Base-by-base conservation (phyloP, 2,888 invertebrate species). In the Leucoma salicis region DNA sequence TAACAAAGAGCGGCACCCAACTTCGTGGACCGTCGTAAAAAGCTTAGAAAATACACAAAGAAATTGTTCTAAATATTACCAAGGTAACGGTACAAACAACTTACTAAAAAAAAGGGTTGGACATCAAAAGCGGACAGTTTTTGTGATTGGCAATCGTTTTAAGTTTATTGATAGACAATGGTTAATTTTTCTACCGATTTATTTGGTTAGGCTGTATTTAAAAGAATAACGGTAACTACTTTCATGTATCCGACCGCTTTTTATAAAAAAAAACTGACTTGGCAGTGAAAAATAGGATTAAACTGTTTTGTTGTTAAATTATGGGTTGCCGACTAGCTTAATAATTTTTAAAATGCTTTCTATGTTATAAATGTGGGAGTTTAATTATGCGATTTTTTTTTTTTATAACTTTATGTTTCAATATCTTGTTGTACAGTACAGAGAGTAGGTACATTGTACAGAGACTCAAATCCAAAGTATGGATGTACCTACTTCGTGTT, bases 81-180 rank as follows among this genome's bases (percentile, higher is more conserved):
- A 35, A 59, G 49, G 45, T 74, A 86, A 85, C 85, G 82, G 86
- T 71, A 74, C 63, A 44, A 49, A 42, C 35, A 52, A 45, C 51
- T 43, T 54, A 32, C 46, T 46, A 66, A 75, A 82, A 85, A 85
- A 86, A 86, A 83, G 84, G 83, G 84, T 84, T 83, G 57, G 42
- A 53, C 63, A 62, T 68, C 68, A 72, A 77, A 74, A 66, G 68
- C 62, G 53, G 52, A 57, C 46, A 63, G 66, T 78, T 82, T 83
- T 80, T 82, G 82, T 78, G 46, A 68, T 50, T 61, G 49, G 48
- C 74, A 82, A 80, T 79, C 79, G 79, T 70, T 82, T 83, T 83
- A 80, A 71, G 70, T 78, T 81, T 78, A 86, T 85, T 85, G 82
- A 81, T 79, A 74, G 63, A 83, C 82, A 85, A 85, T 76, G 62